phyloP scores from a whole-genome alignment of 2,888 invertebrate species.

The Cynaeus angustus region DNA sequence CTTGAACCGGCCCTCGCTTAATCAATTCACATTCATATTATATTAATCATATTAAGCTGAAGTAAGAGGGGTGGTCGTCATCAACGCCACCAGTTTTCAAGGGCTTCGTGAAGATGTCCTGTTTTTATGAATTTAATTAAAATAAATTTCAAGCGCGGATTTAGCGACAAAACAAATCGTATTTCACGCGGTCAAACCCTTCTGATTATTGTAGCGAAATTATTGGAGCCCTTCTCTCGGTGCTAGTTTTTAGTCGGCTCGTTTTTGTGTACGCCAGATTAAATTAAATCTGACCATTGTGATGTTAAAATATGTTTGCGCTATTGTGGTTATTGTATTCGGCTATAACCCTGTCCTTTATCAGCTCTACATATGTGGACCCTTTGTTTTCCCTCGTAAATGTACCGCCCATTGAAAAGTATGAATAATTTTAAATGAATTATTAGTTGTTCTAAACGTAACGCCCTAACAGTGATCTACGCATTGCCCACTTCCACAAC shows the following conservation, averaged over 20 bases:
- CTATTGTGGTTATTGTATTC: slow-evolving; percentile 67
- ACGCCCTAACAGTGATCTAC: slow-evolving; percentile 33
- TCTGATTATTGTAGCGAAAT: slow-evolving; percentile 67
- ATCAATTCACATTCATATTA: slow-evolving; percentile 67
- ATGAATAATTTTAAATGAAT: slow-evolving; percentile 62
- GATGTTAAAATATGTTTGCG: slow-evolving; percentile 69
- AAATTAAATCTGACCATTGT: slow-evolving; percentile 70
- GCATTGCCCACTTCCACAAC: slow-evolving; percentile 26
- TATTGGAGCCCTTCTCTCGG: slow-evolving; percentile 54
- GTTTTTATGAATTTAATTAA: slow-evolving; percentile 45
- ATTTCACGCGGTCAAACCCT: slow-evolving; percentile 62
- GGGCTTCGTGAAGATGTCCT: slow-evolving; percentile 35
- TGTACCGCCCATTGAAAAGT: slow-evolving; percentile 58
- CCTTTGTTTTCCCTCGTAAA: slow-evolving; percentile 64
- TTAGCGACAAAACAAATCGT: slow-evolving; percentile 51
- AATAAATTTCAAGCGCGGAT: slow-evolving; percentile 39
- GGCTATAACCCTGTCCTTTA: slow-evolving; percentile 67
- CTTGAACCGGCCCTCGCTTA: slow-evolving; percentile 62
- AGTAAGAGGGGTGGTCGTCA: slow-evolving; percentile 60
- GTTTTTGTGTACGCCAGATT: slow-evolving; percentile 65
- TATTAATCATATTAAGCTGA: slow-evolving; percentile 67
- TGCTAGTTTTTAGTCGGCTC: slow-evolving; percentile 58
- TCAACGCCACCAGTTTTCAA: slow-evolving; percentile 34
- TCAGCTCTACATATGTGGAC: slow-evolving; percentile 66
- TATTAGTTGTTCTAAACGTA: slow-evolving; percentile 56